Base-by-base conservation (phyloP, 2,797 vertebrate species). In the Tadarida brasiliensis region DNA sequence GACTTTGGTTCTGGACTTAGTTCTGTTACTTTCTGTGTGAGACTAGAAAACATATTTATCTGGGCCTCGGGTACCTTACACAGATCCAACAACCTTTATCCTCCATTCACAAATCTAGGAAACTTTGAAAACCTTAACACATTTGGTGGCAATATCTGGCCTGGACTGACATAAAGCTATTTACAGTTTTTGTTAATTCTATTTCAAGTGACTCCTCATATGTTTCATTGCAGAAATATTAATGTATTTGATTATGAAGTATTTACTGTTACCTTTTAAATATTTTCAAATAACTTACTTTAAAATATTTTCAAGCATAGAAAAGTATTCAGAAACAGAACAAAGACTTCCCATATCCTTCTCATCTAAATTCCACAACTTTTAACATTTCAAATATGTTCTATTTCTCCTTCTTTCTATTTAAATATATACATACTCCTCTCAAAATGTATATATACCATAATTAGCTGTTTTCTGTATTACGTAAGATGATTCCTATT, bases 241-340 rank as follows among this genome's bases (percentile, higher is more conserved):
- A 44, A 44, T 44, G 39, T 44, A 44, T 44, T 44, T 59, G 22
- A 54, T 80, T 73, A 67, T 51, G 61, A 91, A 24, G 8, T 87
- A 49, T 70, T 20, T 68, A 78, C 28, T n/a, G 49, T 59, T 73
- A 89, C 3, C 14, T 68, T 89, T 59, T 87, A 35, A 86, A 30
- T 61, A 76, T 33, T 82, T 85, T 54, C 61, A 14, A 80, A 96
- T 44, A 67, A 92, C 39, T 80, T 35, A 57, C 11, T 92, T 35
- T 81, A 59, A 94, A 92, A 59, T 88, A 85, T 51, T 67, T 95
- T 76, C 73, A 80, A 80, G 54, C 11, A 35, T 1, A 92, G 71
- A 30, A 78, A 92, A 88, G 28, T 67, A 51, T 81, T 28, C 11
- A 89, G 77, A 35, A 70, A 54, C 15, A 81, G 59, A 81, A 85